Evolutionary conservation across 1,140 invertebrate species (phyloP).

Genomic region (Lerema accius): DNA sequence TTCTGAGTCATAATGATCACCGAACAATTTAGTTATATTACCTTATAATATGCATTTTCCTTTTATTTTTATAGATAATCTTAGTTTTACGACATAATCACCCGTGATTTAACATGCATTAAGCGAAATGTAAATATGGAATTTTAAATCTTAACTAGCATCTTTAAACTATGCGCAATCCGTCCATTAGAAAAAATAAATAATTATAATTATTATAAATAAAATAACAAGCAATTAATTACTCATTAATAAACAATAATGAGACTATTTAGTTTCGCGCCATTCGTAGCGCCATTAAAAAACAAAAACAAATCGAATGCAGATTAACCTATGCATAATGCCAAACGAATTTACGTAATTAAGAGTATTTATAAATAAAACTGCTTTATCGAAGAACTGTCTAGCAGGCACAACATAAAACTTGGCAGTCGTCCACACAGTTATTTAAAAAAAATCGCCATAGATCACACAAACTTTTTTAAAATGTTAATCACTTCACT

Average conservation of each 20-base stretch:
- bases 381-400: conserved; percentile 24
- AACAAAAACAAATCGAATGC: neutral
- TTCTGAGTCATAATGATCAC: neutral
- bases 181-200: neutral
- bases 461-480: conserved; percentile 15
- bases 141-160: neutral
- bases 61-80: neutral
- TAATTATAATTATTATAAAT: neutral
- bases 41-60: neutral
- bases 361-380: conserved; percentile 22
- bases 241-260: neutral
- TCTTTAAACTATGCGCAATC: neutral
- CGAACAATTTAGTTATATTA: neutral
- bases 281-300: conserved; percentile 7
- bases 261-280: neutral
- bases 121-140: neutral
- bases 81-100: neutral
- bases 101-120: neutral
- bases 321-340: conserved; percentile 11
- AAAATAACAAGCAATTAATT: neutral
- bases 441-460: conserved; percentile 30
- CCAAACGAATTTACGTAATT: conserved; percentile 1
- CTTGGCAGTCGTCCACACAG: conserved; percentile 24
- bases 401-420: conserved; percentile 30
- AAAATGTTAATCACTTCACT: conserved; percentile 5